These are phyloP conservation scores for Aporophyla nigra DNA, from an alignment of 2,888 invertebrate species.

Conservation along the genomic window DNA sequence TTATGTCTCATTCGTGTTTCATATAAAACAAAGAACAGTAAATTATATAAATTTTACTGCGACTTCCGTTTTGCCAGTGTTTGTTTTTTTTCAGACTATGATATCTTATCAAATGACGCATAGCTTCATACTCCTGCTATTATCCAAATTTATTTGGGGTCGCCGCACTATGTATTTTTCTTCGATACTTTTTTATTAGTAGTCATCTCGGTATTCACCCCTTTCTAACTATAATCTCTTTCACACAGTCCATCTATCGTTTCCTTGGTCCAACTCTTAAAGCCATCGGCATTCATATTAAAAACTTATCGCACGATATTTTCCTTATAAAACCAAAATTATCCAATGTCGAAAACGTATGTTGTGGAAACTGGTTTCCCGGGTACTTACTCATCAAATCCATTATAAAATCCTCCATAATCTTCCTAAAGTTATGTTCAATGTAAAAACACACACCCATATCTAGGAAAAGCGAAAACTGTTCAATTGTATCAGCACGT, in stretches of 20 bases:
- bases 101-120: neutral
- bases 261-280: neutral
- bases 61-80: neutral
- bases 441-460: conserved; percentile 7
- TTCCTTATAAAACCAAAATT: neutral
- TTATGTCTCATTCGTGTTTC: conserved; percentile 1
- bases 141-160: too few relatives aligned
- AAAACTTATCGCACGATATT: neutral
- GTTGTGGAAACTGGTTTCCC: neutral
- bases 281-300: neutral
- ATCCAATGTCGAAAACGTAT: neutral
- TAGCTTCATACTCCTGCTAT: neutral
- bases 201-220: too few relatives aligned
- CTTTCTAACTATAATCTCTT: neutral
- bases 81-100: neutral
- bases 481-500: neutral
- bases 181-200: neutral
- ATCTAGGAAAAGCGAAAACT: neutral
- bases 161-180: neutral
- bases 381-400: too few relatives aligned
- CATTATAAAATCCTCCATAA: too few relatives aligned
- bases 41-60: conserved; percentile 1
- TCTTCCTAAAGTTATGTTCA: neutral
- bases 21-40: conserved; percentile 1
- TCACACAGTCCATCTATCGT: neutral